Percentiles rank a stretch among this genome's conserved stretches.
Conservation (phyloP, 2,888 invertebrate genomes). For the Eristalis arbustorum region DNA sequence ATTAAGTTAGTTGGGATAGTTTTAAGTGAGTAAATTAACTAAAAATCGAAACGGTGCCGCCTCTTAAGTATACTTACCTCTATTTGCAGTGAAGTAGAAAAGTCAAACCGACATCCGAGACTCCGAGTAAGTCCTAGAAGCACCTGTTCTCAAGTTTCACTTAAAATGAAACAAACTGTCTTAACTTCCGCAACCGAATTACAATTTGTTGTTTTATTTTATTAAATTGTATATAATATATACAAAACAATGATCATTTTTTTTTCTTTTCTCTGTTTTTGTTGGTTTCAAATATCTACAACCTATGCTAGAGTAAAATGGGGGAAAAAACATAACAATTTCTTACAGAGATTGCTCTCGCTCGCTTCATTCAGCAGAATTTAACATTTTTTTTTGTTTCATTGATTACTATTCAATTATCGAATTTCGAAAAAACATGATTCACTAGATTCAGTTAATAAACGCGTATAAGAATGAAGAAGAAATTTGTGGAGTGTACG, state of each 20-base stretch:
- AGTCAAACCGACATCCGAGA: too few relatives aligned
- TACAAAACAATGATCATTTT: constrained; percentile 63
- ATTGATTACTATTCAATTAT: constrained; percentile 14
- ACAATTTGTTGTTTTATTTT: constrained; percentile 61
- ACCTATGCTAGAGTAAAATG: constrained; percentile 64
- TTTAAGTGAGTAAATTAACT: too few relatives aligned
- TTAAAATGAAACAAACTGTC: background rate
- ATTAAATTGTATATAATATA: constrained; percentile 65
- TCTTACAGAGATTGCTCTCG: constrained; percentile 51
- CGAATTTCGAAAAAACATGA: constrained; percentile 15
- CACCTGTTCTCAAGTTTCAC: too few relatives aligned
- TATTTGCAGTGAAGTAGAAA: too few relatives aligned
- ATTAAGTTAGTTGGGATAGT: too few relatives aligned
- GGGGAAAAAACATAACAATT: constrained; percentile 59
- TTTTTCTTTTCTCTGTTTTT: background rate
- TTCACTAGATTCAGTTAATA: background rate
- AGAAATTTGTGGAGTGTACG: constrained; percentile 18
- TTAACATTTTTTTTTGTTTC: constrained; percentile 15
- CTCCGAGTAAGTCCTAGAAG: too few relatives aligned
- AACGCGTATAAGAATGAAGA: constrained; percentile 50
- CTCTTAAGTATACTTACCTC: too few relatives aligned
- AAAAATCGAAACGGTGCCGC: too few relatives aligned
- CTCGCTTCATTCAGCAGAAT: constrained; percentile 42
- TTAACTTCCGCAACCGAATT: constrained; percentile 66
- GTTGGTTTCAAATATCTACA: constrained; percentile 48